Evolutionary conservation across 2,113 vertebrate species (phyloP).

Genomic region (Columba livia): DNA sequence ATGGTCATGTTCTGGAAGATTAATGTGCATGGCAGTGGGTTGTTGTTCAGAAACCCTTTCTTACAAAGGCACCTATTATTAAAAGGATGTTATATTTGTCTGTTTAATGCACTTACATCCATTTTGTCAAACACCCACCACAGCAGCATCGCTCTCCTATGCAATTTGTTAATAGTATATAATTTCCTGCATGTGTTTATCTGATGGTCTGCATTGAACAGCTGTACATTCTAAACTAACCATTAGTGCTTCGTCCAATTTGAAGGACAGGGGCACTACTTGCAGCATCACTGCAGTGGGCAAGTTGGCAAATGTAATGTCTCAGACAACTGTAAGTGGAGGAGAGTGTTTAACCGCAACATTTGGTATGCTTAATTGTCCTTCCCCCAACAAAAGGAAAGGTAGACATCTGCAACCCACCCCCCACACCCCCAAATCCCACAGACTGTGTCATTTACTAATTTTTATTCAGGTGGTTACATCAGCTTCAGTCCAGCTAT

Average conservation of each 20-base stretch:
- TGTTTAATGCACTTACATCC: neutral
- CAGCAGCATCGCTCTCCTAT: neutral
- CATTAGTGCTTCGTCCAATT: neutral
- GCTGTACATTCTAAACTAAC: neutral
- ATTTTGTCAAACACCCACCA: neutral
- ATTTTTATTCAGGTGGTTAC: neutral
- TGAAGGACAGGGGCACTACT: neutral
- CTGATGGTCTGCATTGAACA: neutral
- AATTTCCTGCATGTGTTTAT: neutral
- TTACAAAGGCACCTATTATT: neutral
- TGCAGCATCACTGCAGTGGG: neutral
- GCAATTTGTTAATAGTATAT: slow-evolving; percentile 2
- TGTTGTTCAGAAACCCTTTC: neutral
- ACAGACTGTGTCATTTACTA: neutral
- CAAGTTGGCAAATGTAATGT: neutral
- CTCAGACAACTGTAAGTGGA: neutral
- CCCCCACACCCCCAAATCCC: neutral
- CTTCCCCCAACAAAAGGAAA: neutral
- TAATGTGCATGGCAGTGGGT: neutral
- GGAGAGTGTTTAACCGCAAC: neutral
- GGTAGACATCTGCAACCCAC: neutral
- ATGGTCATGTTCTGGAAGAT: neutral
- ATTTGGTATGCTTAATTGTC: neutral
- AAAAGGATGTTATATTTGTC: slow-evolving; percentile 4
- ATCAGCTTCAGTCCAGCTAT: neutral